These are phyloP conservation scores for Cossypha polioptera DNA, from an alignment of 2,797 vertebrate genomes.

Conservation along the genomic window DNA sequence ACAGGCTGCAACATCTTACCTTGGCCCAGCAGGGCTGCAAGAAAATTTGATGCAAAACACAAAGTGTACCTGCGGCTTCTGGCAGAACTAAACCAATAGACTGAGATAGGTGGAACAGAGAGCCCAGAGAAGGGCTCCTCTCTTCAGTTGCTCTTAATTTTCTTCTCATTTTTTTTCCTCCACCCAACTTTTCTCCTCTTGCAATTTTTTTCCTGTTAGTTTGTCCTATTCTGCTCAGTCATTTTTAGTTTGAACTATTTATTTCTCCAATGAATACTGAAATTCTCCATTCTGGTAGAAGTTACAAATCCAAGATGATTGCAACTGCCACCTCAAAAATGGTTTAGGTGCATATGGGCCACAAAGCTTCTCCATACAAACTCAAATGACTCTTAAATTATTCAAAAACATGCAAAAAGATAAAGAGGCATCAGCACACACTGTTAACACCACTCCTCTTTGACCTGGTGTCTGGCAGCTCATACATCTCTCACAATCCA, in stretches of 20 bases:
- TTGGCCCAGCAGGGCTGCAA: neutral
- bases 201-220: neutral
- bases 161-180: neutral
- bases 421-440: neutral
- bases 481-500: neutral
- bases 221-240: neutral
- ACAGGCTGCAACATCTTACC: neutral
- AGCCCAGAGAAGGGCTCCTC: neutral
- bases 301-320: neutral
- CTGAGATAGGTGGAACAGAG: neutral
- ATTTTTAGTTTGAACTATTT: neutral
- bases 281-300: neutral
- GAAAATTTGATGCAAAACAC: neutral
- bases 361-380: neutral
- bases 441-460: neutral
- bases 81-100: neutral
- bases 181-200: neutral
- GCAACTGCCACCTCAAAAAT: neutral
- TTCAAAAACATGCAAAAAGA: neutral
- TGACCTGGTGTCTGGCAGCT: neutral
- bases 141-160: neutral
- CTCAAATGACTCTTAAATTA: neutral
- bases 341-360: neutral
- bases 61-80: neutral
- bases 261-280: neutral